Evolutionary conservation across 2,888 invertebrate genomes (phyloP), one percentile per base, ranked within the genome.

Genomic region (Timandra comae): DNA sequence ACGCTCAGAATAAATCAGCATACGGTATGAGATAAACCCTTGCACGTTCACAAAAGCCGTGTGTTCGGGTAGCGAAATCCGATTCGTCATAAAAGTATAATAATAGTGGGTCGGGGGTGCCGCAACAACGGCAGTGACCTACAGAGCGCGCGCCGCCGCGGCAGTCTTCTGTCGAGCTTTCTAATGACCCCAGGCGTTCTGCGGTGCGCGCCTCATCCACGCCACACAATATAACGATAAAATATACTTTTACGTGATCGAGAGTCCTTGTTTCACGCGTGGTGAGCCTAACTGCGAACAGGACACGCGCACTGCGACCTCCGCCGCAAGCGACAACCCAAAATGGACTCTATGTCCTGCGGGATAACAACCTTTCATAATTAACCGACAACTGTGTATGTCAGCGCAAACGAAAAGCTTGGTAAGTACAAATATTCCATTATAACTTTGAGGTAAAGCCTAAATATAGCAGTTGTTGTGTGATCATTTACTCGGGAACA

Each of bases 61-160:
- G 63, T 63, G 66, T 64, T 68, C 61, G 61, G 60, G 67, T 68
- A 72, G 72, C 73, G 74, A 81, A 80, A 82, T 75, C 77, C 72
- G 78, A 84, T 81, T 79, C 79, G 80, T 85, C 84, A 85, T 85
- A 85, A 85, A 85, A 85, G 77, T 82, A 80, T 82, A 84, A 82
- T 82, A 82, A 81, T 82, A 82, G 84, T 80, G 76, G 82, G 78
- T 75, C 73, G 77, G 76, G 74, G 74, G 68, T 71, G 78, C 80
- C 81, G 81, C 81, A 82, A 76, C 78, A 79, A 77, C 79, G 70
- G 68, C 71, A 73, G 74, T 76, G 81, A 80, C 82, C 81, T 76
- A 64, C 66, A 55, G 53, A 64, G 68, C 75, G 74, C 76, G 81
- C 82, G 80, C 79, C 79, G 79, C 75, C 77, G 78, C 84, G 84